Percentiles rank a stretch among this genome's conserved stretches.
phyloP scores from a whole-genome alignment of 2,888 invertebrate genomes.

The Colostygia pectinataria region DNA sequence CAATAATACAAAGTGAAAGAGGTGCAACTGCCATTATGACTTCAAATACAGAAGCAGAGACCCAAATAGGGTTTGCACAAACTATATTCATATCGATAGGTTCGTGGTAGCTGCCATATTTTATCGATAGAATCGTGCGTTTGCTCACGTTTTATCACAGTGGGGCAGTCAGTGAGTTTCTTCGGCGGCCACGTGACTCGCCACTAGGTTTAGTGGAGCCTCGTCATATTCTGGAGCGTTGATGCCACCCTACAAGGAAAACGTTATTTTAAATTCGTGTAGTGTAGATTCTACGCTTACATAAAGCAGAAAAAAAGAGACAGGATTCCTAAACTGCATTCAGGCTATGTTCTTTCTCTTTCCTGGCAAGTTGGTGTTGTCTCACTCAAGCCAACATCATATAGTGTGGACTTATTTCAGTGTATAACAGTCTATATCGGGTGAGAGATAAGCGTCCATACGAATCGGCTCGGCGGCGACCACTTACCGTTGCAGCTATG shows the following conservation, averaged over 20 bases:
- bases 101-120: slow-evolving; percentile 1
- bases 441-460: too few species aligned
- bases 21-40: slow-evolving; percentile 4
- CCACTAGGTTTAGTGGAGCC: slow-evolving; percentile 87
- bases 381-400: too few species aligned
- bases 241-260: slow-evolving; percentile 61
- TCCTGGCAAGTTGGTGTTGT: too few species aligned
- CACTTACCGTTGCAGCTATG: too few species aligned
- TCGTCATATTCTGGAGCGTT: slow-evolving; percentile 80
- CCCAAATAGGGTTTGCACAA: slow-evolving; percentile 17
- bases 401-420: too few species aligned
- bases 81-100: slow-evolving; percentile 6
- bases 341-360: too few species aligned
- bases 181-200: slow-evolving; percentile 86
- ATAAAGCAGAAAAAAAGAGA: too few species aligned
- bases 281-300: too few species aligned
- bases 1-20: slow-evolving; percentile 11
- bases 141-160: slow-evolving; percentile 41
- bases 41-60: slow-evolving; percentile 1
- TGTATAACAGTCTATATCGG: too few species aligned
- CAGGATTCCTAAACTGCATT: too few species aligned
- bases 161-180: slow-evolving; percentile 75
- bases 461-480: too few species aligned
- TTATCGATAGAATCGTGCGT: slow-evolving; percentile 12
- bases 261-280: not conserved